These are phyloP conservation scores for Stenichneumon culpator DNA, from an alignment of 2,888 invertebrate genomes.

Conservation along the genomic window DNA sequence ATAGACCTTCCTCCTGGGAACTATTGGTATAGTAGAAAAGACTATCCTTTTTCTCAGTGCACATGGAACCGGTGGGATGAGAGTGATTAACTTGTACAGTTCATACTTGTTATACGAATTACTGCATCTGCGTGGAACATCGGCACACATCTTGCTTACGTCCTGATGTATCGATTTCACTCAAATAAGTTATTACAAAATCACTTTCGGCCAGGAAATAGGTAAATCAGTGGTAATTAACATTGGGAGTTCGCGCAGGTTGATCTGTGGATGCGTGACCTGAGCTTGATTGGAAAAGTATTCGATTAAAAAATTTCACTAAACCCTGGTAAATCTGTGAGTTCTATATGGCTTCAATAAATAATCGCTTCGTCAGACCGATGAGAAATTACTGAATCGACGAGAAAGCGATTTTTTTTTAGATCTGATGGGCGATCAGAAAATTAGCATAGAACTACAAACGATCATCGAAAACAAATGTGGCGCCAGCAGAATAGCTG, in stretches of 20 bases:
- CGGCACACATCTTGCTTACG: no score
- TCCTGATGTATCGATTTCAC: no score
- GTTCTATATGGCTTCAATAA: background rate
- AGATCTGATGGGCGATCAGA: background rate
- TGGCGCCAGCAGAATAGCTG: background rate
- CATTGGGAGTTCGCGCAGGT: no score
- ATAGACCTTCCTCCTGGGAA: no score
- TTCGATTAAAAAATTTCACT: background rate
- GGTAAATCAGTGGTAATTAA: background rate
- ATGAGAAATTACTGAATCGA: background rate
- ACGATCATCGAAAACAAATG: constrained; percentile 1
- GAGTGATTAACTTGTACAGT: no score
- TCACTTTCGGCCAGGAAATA: no score
- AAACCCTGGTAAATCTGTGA: background rate
- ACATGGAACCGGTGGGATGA: no score
- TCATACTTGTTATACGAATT: no score
- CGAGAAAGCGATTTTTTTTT: background rate
- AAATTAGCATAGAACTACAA: constrained; percentile 10
- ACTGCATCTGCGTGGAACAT: no score
- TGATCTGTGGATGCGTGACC: background rate
- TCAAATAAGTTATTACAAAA: background rate
- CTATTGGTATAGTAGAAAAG: no score
- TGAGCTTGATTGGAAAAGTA: background rate
- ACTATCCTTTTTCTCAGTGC: no score
- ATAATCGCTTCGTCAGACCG: background rate